Evolutionary conservation across 1,140 invertebrate species (phyloP), one percentile per base, ranked within the genome.

Genomic region (Apis dorsata): DNA sequence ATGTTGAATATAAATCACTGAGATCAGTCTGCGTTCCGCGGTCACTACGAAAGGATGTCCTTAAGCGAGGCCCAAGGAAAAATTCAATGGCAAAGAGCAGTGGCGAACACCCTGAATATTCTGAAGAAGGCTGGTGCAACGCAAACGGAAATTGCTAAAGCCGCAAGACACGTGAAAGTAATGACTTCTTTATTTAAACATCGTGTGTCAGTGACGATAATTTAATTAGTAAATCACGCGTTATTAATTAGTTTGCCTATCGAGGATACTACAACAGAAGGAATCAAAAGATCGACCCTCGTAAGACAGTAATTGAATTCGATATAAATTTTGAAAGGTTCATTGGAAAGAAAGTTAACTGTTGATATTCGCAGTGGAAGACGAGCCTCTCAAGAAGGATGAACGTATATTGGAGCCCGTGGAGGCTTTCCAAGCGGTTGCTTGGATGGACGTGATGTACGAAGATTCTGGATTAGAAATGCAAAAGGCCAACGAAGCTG

Each of bases 61-160:
- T 24, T 89, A 34, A 79, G 77, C 24, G 89, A 93, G 87, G 62
- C 90, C 77, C 85, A 88, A 85, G 91, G 91, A 34, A 86, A 91
- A 87, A 72, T 94, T 66, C 93, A 94, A 71, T 95, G 94, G 94
- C 91, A 94, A 83, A 90, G 91, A 79, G 94, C 94, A 7, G 91
- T 93, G 17, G 84, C 87, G 19, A 94, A 92, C 44, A 94, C 94
- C 0, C 90, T 94, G 70, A 74, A 91, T 17, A 91, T 95, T 51
- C 90, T 95, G 74, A 90, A 89, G 81, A 93, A 92, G 79, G 88
- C 92, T 15, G 94, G 93, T 28, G 92, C 94, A 2, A 91, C 92
- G 8, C 88, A 92, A 59, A 90, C 88, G 72, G 93, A 94, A 85
- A 93, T 93, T 1, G 90, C 91, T 49, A 86, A 91, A 76, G 94